These are phyloP conservation scores for Xiphorhynchus elegans DNA, from an alignment of 2,113 vertebrate genomes.

Conservation along the genomic window DNA sequence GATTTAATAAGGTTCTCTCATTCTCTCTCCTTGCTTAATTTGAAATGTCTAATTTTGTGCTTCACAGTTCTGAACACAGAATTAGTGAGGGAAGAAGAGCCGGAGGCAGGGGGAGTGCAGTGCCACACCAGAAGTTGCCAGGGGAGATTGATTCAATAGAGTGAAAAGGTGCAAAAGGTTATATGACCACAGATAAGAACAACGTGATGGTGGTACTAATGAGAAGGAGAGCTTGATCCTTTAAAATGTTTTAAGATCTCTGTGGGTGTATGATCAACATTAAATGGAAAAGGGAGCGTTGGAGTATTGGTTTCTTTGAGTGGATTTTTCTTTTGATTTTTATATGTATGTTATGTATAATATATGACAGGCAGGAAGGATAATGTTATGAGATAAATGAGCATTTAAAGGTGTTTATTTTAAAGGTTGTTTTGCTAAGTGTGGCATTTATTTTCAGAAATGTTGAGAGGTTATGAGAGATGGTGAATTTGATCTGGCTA, in stretches of 20 bases:
- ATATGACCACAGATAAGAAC: neutral
- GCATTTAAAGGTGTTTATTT: slow-evolving; percentile 45
- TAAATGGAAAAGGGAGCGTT: neutral
- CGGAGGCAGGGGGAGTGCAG: slow-evolving; percentile 15
- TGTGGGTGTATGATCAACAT: neutral
- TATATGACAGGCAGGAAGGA: neutral
- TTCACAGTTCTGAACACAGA: slow-evolving; percentile 74
- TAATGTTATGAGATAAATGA: slow-evolving; percentile 2
- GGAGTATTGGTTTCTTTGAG: neutral
- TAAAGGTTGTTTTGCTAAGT: slow-evolving; percentile 42
- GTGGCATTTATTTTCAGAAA: slow-evolving; percentile 16
- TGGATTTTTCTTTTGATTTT: slow-evolving; percentile 48
- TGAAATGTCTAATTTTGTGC: slow-evolving; percentile 78
- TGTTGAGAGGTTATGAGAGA: slow-evolving; percentile 6
- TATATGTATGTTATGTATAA: neutral
- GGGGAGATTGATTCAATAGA: slow-evolving; percentile 52
- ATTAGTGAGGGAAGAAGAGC: slow-evolving; percentile 68
- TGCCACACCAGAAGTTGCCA: slow-evolving; percentile 45
- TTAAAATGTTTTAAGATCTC: slow-evolving; percentile 5
- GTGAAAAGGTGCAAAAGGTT: slow-evolving; percentile 49
- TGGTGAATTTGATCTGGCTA: neutral
- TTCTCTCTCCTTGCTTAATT: slow-evolving; percentile 71
- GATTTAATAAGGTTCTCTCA: slow-evolving; percentile 77
- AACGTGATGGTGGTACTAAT: slow-evolving; percentile 16
- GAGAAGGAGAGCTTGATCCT: neutral